Evolutionary conservation across 2,797 vertebrate species (phyloP).

Genomic region (Odontamblyopus rebecca): DNA sequence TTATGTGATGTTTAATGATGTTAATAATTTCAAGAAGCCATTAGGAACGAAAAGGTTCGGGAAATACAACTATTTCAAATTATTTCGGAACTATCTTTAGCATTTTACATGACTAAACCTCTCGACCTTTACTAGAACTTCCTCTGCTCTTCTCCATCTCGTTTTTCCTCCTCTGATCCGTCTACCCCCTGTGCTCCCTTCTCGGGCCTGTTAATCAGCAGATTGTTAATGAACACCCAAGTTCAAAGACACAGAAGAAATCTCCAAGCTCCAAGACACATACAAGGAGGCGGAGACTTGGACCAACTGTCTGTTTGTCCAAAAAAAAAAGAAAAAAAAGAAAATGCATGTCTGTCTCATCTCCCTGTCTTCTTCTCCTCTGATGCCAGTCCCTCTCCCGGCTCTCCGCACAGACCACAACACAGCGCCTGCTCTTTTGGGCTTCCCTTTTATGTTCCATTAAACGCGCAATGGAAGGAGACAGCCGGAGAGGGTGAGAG

Average conservation of each 20-base stretch:
- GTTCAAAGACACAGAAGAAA: slow-evolving; percentile 69
- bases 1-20: neutral
- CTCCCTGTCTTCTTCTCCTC: slow-evolving; percentile 61
- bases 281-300: slow-evolving; percentile 63
- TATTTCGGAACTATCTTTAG: too few species aligned
- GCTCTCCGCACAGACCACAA: slow-evolving; percentile 63
- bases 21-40: neutral
- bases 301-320: slow-evolving; percentile 75
- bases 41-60: neutral
- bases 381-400: slow-evolving; percentile 72
- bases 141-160: slow-evolving; percentile 30
- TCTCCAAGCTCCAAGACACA: slow-evolving; percentile 47
- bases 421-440: slow-evolving; percentile 65
- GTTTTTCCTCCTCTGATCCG: slow-evolving; percentile 55
- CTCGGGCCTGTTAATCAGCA: slow-evolving; percentile 74
- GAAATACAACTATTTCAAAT: too few species aligned
- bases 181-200: slow-evolving; percentile 61
- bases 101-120: slow-evolving; percentile 5
- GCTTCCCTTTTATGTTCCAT: slow-evolving; percentile 76
- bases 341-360: slow-evolving; percentile 71
- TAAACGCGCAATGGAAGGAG: slow-evolving; percentile 64
- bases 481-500: slow-evolving; percentile 58
- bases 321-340: slow-evolving; percentile 13
- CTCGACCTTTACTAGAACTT: slow-evolving; percentile 26
- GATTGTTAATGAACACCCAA: slow-evolving; percentile 78